These are phyloP conservation scores for Lutra lutra DNA, from an alignment of 2,797 vertebrate genomes.

Conservation along the genomic window DNA sequence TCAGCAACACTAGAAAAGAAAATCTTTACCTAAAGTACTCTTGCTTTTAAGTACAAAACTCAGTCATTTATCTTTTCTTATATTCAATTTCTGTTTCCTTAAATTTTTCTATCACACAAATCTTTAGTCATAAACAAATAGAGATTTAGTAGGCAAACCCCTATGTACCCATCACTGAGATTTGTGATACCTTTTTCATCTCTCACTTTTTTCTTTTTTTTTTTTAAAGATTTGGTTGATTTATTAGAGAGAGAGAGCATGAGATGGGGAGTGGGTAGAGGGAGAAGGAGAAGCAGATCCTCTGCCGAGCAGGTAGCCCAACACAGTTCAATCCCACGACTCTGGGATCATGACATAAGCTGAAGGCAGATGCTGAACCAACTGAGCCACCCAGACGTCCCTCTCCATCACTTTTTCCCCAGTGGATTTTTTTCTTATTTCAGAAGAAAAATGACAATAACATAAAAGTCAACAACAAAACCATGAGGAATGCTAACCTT, in stretches of 20 bases:
- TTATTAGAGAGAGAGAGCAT: not conserved
- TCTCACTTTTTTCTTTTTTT: not conserved
- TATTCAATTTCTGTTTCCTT: not conserved
- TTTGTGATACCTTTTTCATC: not conserved
- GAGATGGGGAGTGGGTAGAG: not conserved
- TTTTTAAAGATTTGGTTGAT: not conserved
- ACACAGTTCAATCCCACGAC: not conserved
- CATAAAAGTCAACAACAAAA: constrained; percentile 3
- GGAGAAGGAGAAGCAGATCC: not conserved
- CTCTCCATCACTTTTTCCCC: not conserved
- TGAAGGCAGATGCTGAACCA: not conserved
- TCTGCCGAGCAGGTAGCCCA: not conserved
- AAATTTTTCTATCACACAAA: not conserved
- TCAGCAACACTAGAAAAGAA: not conserved
- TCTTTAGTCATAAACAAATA: not conserved
- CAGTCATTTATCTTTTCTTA: not conserved
- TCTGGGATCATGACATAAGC: not conserved
- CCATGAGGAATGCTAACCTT: not conserved
- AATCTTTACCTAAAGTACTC: not conserved
- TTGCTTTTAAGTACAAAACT: constrained; percentile 12
- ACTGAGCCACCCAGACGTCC: not conserved
- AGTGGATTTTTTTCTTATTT: not conserved
- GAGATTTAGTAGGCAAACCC: not conserved
- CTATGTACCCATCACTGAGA: not conserved
- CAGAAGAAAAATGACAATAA: not conserved